These are phyloP conservation scores for Cataglyphis cursor DNA, from an alignment of 2,888 invertebrate species.

Conservation along the genomic window DNA sequence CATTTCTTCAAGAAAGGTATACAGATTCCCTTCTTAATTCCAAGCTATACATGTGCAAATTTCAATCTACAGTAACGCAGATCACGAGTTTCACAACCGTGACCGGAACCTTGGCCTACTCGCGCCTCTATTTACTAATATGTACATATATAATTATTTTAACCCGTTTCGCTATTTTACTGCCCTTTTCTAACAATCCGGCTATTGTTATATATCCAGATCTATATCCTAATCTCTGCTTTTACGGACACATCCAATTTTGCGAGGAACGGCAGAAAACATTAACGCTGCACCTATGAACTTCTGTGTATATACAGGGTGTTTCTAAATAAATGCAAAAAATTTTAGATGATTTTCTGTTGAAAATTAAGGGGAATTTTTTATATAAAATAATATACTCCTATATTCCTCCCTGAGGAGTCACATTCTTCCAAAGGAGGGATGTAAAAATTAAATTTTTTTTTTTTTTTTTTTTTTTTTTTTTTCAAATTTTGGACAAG, in stretches of 20 bases:
- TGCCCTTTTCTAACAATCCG: slow-evolving; percentile 7
- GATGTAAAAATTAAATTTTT: no score
- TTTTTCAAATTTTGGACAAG: no score
- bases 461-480: no score
- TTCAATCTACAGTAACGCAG: not conserved
- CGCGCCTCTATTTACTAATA: slow-evolving; percentile 6
- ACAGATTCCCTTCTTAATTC: not conserved
- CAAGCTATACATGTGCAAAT: not conserved
- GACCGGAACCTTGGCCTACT: slow-evolving; percentile 53
- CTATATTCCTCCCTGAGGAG: no score
- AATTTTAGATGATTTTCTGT: no score
- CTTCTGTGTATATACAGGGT: not conserved
- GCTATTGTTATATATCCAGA: not conserved
- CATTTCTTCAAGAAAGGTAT: not conserved
- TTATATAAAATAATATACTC: no score
- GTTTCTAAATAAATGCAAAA: no score
- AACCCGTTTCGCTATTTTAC: not conserved
- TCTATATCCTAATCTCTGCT: not conserved
- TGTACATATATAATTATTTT: slow-evolving; percentile 16
- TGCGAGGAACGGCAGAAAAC: not conserved
- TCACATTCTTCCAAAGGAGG: no score
- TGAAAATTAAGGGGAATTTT: no score
- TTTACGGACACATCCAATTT: slow-evolving; percentile 10
- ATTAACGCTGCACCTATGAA: not conserved
- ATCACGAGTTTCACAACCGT: slow-evolving; percentile 19